A percentile compares a stretch with the other conserved stretches of the same genome.
phyloP scores from a whole-genome alignment of 2,888 invertebrate genomes.

The Charanyca ferruginea region DNA sequence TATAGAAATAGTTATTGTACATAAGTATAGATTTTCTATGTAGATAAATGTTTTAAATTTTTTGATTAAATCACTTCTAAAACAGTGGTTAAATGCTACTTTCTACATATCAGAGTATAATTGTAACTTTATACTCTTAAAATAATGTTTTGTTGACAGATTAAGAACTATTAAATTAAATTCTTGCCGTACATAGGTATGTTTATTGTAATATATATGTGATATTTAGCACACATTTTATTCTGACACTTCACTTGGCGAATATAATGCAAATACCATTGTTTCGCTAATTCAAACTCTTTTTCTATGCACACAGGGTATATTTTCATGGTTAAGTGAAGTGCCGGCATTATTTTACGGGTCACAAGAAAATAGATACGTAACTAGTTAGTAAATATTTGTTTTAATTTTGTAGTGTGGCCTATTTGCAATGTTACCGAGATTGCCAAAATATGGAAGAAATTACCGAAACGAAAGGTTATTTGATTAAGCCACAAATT shows the following conservation, averaged over 20 bases:
- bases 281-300: too few relatives aligned
- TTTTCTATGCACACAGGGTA: too few relatives aligned
- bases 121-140: neutral
- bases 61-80: slow-evolving; percentile 1
- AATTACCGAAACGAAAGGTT: neutral
- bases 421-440: neutral
- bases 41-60: too few relatives aligned
- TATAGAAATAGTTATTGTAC: neutral
- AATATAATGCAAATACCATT: too few relatives aligned
- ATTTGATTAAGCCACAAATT: neutral
- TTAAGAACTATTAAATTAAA: neutral
- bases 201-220: slow-evolving; percentile 14
- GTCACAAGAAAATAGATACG: too few relatives aligned
- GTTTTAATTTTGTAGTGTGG: too few relatives aligned
- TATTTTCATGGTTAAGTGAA: too few relatives aligned
- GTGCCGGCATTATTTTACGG: too few relatives aligned
- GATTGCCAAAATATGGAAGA: too few relatives aligned
- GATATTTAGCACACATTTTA: slow-evolving; percentile 22
- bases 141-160: neutral
- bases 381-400: too few relatives aligned
- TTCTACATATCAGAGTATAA: neutral
- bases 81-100: neutral
- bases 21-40: too few relatives aligned
- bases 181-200: slow-evolving; percentile 1
- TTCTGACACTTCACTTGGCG: too few relatives aligned